Conservation (phyloP, 2,888 invertebrate species). For the Drosophila rellima region DNA sequence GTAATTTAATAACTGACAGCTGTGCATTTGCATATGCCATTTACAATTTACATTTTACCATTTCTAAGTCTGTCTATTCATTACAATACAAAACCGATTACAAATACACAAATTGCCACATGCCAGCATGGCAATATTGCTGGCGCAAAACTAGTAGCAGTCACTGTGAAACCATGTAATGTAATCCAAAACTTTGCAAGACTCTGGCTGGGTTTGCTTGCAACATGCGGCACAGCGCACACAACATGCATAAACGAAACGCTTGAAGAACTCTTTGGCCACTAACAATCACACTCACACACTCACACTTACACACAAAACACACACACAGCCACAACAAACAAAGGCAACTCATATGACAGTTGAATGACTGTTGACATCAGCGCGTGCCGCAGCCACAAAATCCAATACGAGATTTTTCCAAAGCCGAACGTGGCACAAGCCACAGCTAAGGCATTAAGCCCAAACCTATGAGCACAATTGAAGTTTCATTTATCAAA, state of each 20-base stretch:
- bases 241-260: conserved; percentile 40
- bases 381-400: conserved; percentile 62
- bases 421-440: not conserved
- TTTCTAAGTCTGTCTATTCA: conserved; percentile 30
- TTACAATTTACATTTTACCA: conserved; percentile 30
- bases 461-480: not conserved
- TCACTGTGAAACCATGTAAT: conserved; percentile 46
- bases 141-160: conserved; percentile 56
- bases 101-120: conserved; percentile 37
- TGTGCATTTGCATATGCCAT: conserved; percentile 51
- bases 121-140: conserved; percentile 28
- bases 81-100: conserved; percentile 52
- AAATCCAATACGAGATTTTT: conserved; percentile 19
- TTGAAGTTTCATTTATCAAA: not conserved
- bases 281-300: conserved; percentile 2
- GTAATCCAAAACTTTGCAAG: conserved; percentile 50
- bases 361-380: conserved; percentile 60
- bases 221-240: conserved; percentile 55
- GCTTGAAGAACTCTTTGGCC: conserved; percentile 53
- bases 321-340: conserved; percentile 1
- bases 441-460: not conserved
- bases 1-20: conserved; percentile 68
- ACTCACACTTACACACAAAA: conserved; percentile 1
- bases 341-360: conserved; percentile 52
- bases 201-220: conserved; percentile 42